Evolutionary conservation across 2,797 vertebrate species (phyloP), one percentile per base, ranked within the genome.

Genomic region (Phylloscopus collybita): DNA sequence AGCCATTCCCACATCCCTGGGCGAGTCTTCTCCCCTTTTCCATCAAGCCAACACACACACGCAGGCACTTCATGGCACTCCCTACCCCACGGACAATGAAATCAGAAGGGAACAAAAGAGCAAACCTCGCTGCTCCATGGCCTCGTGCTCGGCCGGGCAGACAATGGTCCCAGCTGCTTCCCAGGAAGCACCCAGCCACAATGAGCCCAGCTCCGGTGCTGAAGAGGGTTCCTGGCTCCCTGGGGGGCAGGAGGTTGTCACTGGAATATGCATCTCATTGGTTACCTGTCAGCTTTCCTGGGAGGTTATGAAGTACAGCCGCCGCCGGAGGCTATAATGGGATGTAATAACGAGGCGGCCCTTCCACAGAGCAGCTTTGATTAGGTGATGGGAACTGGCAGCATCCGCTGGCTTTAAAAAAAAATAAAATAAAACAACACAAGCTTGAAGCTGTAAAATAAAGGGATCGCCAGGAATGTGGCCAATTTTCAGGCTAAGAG

Each of bases 271-370:
- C 91, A 87, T 93, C 91, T 91, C 93, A 96, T 96, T 96, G 97
- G 96, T 94, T 86, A 97, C 94, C 96, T 96, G 96, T 94, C 97
- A 95, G 95, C 81, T 66, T 76, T 88, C 66, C 87, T 34, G 86
- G 94, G 95, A 49, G 29, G 91, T 79, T 93, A 51, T 80, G 30
- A 93, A 92, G 87, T 54, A 53, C 92, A 84, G 94, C 69, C 9
- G 20, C 80, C 49, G 94, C 95, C n/a, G 4, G 84, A 65, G 95
- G 94, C 83, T 40, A 40, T 86, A 95, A 93, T 81, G 86, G 93
- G 91, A 88, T 67, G 95, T 29, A 88, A 95, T 88, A 93, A 95
- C 30, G 69, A 96, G 88, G 71, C 69, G 1, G 83, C 78, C 78
- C 95, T 92, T 83, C 40, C 27, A 78, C 88, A 88, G 76, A 38